Base-by-base conservation (phyloP, 1,140 invertebrate genomes). In the Berghia stephanieae region DNA sequence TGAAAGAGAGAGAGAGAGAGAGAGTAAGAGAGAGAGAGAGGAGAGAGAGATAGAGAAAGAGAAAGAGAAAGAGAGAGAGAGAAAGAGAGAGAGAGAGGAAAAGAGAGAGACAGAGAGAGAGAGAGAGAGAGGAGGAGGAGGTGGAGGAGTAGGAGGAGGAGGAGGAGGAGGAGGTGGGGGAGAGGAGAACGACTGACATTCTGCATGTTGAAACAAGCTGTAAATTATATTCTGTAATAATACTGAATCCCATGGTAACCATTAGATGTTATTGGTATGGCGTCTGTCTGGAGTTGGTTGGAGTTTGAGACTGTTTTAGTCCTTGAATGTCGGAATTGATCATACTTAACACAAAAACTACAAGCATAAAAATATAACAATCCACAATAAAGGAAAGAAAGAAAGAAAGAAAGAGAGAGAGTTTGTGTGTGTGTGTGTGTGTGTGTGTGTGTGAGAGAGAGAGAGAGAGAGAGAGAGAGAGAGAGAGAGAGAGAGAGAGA, bases 31-130 rank as follows among this genome's bases (percentile, higher is more conserved):
- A 60, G 4, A 60, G 55, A 31, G 55, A 6, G 21, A 31, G 21
- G 55, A 60, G 55, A 52, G 55, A 60, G 55, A 60, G 55, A 60
- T n/a, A 60, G 4, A 60, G 55, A 60, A 31, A 21, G 55, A 60
- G 55, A 60, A n/a, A n/a, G 4, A 60, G 55, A 60, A 31, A 21
- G 21, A 21, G 55, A 31, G 34, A 60, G 55, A 60, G 21, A 60
- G 55, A 6, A 4, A 60, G 55, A 60, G 21, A 31, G 24, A 31
- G 34, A 31, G 34, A 31, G 34, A 31, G n/a, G n/a, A n/a, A 60
- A 31, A 60, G 4, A 6, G 55, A 21, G 21, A 60, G 21, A 60
- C n/a, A n/a, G n/a, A 60, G 21, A 6, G 21, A 6, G 55, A 60
- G 4, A 60, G 4, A 60, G 55, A 60, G 34, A 6, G 21, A 31